Conservation (phyloP, 2,113 vertebrate genomes). For the Pandion haliaetus region DNA sequence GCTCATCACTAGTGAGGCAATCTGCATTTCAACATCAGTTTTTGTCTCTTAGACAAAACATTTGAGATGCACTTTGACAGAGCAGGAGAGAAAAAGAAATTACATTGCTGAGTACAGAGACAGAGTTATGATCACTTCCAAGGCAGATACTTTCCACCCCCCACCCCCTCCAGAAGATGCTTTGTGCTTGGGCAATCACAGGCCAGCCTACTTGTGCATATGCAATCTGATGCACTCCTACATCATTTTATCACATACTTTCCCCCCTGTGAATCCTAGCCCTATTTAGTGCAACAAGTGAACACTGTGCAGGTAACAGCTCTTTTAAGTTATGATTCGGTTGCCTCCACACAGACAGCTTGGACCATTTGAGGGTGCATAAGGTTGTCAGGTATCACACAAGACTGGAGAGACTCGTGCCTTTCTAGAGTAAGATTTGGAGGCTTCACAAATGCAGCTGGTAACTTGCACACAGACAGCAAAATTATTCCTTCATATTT, state of each 20-base stretch:
- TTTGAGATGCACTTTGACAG: not conserved
- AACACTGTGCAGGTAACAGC: not conserved
- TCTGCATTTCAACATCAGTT: not conserved
- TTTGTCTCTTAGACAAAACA: not conserved
- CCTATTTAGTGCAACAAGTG: not conserved
- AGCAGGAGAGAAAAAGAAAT: not conserved
- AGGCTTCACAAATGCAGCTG: not conserved
- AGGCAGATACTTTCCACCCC: not conserved
- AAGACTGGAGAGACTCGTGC: too few species aligned
- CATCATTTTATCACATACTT: not conserved
- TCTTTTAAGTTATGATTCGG: fast-evolving
- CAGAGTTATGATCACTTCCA: not conserved
- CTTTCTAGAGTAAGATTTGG: not conserved
- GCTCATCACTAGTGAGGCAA: not conserved
- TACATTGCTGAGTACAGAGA: not conserved
- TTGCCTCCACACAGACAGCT: not conserved
- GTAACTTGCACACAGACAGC: not conserved
- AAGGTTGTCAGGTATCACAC: too few species aligned
- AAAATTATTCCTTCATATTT: not conserved
- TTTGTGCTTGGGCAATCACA: not conserved
- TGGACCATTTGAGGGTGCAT: too few species aligned
- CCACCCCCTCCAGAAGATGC: not conserved
- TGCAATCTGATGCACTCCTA: not conserved
- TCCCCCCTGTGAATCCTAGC: not conserved
- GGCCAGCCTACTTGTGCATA: not conserved